Percentiles rank a stretch among this genome's conserved stretches.
These are phyloP conservation scores for Ascidia mentula DNA, from an alignment of 23 tunicate genomes.

Conservation along the genomic window DNA sequence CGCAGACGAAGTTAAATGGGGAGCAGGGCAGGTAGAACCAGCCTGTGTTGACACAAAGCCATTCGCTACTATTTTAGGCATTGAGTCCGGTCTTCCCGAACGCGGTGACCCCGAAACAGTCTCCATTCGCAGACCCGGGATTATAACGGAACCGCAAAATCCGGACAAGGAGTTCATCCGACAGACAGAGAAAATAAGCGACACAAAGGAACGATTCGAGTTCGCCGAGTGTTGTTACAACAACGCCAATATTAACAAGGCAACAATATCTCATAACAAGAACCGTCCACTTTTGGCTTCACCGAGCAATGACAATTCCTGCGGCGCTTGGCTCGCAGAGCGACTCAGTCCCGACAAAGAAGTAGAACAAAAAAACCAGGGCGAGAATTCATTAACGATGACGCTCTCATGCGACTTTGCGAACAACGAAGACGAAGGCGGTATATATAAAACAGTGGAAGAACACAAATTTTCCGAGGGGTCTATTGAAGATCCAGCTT, in stretches of 20 bases:
- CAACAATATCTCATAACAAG: not conserved
- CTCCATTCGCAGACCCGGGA: no score
- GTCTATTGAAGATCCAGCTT: no score
- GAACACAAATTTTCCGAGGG: no score
- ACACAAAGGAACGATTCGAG: not conserved
- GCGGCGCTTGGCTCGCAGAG: not conserved
- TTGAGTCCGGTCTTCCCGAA: not conserved
- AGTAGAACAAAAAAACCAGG: not conserved
- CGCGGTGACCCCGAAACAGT: not conserved
- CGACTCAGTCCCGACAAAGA: not conserved
- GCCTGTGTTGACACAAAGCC: not conserved
- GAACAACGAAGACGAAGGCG: not conserved
- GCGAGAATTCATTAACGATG: not conserved
- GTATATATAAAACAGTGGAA: no score
- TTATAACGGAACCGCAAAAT: not conserved
- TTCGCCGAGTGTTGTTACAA: not conserved
- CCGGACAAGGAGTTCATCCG: not conserved
- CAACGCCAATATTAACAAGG: not conserved
- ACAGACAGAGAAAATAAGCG: not conserved
- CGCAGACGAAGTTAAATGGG: not conserved
- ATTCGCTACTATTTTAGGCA: not conserved
- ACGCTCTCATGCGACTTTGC: not conserved
- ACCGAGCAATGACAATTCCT: conserved; percentile 8
- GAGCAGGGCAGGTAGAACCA: not conserved
- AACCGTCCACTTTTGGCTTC: not conserved